phyloP scores from a whole-genome alignment of 2,797 vertebrate species.

The Okamejei kenojei region DNA sequence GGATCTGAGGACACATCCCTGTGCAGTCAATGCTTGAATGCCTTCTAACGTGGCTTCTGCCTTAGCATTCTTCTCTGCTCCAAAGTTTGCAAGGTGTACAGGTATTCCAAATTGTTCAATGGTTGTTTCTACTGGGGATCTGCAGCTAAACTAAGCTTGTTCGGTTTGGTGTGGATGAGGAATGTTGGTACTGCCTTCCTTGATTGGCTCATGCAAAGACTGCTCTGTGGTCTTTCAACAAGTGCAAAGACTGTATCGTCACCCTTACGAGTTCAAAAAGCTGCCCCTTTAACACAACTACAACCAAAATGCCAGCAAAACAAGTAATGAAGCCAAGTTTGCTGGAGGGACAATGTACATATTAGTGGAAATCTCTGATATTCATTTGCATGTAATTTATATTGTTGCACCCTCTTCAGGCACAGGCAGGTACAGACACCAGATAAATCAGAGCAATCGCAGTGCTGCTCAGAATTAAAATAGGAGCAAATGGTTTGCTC shows the following conservation, averaged over 20 bases:
- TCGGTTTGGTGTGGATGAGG: neutral
- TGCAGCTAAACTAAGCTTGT: neutral
- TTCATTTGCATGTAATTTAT: constrained; percentile 29
- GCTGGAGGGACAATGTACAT: neutral
- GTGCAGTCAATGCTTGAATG: neutral
- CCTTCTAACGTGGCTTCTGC: neutral
- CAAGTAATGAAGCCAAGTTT: neutral
- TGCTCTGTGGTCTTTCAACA: too few species aligned
- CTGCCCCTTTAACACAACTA: neutral
- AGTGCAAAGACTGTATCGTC: too few species aligned
- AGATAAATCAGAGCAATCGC: neutral
- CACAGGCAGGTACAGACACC: neutral
- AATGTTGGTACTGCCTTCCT: neutral
- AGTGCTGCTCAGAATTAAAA: neutral
- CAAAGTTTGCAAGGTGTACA: neutral
- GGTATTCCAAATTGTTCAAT: neutral
- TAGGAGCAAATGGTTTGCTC: neutral
- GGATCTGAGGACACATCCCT: neutral
- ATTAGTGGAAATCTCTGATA: neutral
- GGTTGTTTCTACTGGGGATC: neutral
- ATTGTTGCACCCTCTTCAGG: constrained; percentile 34
- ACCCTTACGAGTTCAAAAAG: neutral
- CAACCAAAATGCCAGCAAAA: neutral
- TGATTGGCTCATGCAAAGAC: neutral
- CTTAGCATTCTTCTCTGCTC: neutral